phyloP scores from a whole-genome alignment of 1,140 invertebrate species.

The Oscheius sp. region DNA sequence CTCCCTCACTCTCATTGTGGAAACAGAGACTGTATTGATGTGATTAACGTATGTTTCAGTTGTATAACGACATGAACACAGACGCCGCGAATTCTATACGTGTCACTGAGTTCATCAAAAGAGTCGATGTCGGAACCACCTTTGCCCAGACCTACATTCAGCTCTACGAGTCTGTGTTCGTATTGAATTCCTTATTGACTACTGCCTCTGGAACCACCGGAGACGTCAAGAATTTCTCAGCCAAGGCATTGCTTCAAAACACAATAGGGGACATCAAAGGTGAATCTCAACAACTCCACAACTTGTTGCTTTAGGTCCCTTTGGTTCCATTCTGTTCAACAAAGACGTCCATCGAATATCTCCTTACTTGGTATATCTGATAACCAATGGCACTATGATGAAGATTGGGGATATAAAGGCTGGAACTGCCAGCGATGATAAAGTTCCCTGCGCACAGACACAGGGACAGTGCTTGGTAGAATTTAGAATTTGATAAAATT shows the following conservation, averaged over 20 bases:
- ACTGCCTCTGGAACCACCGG: neutral
- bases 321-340: neutral
- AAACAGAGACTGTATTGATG: neutral
- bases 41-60: neutral
- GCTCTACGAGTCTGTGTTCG: constrained; percentile 28
- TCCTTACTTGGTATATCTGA: neutral
- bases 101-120: neutral
- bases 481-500: neutral
- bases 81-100: neutral
- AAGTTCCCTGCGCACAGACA: neutral
- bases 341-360: neutral
- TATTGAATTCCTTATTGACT: constrained; percentile 3
- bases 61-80: constrained; percentile 4
- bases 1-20: too few species aligned
- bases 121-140: neutral
- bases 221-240: neutral
- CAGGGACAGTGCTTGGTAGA: neutral
- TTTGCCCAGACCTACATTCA: constrained; percentile 8
- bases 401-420: neutral
- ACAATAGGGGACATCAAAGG: neutral
- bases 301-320: neutral
- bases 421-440: neutral
- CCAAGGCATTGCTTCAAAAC: neutral
- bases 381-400: neutral
- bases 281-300: neutral